phyloP scores from a whole-genome alignment of 2,113 vertebrate species.

The Uria lomvia region DNA sequence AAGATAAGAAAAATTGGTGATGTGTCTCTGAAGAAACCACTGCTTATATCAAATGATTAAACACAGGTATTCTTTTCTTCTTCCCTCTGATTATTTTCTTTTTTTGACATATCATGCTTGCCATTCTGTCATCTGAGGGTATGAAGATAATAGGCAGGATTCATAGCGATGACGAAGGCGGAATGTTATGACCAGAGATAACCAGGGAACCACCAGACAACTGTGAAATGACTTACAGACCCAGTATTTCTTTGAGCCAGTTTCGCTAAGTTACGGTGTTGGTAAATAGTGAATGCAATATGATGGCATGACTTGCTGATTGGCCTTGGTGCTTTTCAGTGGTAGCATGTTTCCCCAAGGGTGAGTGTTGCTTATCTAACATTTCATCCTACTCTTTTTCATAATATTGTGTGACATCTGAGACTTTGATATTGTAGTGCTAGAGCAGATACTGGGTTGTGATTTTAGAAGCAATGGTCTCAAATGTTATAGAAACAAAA shows the following conservation, averaged over 20 bases:
- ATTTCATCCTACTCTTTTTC: background rate
- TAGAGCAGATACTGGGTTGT: background rate
- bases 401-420: background rate
- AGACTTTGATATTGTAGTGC: background rate
- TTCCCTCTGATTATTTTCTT: background rate
- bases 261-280: background rate
- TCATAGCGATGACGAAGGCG: fast-evolving
- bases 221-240: background rate
- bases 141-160: background rate
- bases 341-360: background rate
- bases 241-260: background rate
- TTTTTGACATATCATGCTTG: background rate
- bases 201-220: background rate
- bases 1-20: background rate
- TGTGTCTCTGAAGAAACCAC: background rate
- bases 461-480: background rate
- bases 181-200: background rate
- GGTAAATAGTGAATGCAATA: background rate
- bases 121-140: background rate
- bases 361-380: background rate
- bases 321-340: background rate
- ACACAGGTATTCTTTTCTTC: background rate
- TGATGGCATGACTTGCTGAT: background rate
- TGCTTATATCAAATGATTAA: background rate
- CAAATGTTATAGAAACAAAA: background rate